phyloP scores from a whole-genome alignment of 2,113 vertebrate genomes.

The Erythrocercus mccallii region DNA sequence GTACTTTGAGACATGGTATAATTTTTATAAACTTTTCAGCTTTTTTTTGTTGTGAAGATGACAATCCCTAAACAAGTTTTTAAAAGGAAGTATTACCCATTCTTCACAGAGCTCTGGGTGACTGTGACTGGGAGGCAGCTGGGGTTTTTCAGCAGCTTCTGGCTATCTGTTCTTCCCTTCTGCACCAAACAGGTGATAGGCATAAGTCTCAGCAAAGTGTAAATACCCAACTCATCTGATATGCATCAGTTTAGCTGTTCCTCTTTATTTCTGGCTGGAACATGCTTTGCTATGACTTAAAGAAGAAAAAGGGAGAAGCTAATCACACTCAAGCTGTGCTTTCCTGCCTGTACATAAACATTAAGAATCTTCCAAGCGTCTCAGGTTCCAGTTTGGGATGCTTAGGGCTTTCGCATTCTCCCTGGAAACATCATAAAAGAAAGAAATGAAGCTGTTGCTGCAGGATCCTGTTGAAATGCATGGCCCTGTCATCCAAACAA shows the following conservation, averaged over 20 bases:
- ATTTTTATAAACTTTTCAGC: not conserved
- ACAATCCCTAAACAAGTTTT: not conserved
- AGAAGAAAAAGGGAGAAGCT: not conserved
- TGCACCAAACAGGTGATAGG: not conserved
- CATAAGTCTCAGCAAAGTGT: not conserved
- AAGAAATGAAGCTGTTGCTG: not conserved
- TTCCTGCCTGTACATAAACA: not conserved
- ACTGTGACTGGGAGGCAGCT: not conserved
- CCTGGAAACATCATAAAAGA: not conserved
- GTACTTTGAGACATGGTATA: not conserved
- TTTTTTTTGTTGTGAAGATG: not conserved
- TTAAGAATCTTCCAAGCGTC: not conserved
- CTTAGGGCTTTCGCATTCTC: not conserved
- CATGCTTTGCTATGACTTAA: not conserved
- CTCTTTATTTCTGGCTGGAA: not conserved
- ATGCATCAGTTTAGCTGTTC: not conserved
- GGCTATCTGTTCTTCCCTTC: not conserved
- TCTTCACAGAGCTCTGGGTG: not conserved
- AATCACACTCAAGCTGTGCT: not conserved
- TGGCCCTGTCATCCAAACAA: not conserved
- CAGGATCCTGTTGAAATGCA: not conserved
- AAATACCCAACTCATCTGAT: not conserved
- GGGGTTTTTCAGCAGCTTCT: not conserved
- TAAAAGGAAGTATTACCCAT: not conserved
- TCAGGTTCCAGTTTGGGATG: not conserved